These are phyloP conservation scores for Miltochrista miniata DNA, from an alignment of 2,888 invertebrate species.

Conservation along the genomic window DNA sequence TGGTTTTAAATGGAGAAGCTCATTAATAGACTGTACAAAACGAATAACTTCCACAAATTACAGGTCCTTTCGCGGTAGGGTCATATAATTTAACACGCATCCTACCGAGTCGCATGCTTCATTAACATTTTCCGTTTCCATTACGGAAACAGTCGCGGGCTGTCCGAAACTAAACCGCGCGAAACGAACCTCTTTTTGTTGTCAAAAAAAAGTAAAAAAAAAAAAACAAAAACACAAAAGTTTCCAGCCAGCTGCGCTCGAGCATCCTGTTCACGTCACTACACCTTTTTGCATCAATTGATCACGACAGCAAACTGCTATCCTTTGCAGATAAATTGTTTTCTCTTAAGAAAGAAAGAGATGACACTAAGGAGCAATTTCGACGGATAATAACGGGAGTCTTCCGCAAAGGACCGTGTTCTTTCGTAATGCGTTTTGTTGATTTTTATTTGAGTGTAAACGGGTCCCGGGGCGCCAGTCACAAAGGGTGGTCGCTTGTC, in stretches of 20 bases:
- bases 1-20: slow-evolving; percentile 34
- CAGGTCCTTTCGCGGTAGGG: slow-evolving; percentile 41
- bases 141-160: slow-evolving; percentile 69
- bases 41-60: slow-evolving; percentile 60
- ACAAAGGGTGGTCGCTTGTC: slow-evolving; percentile 55
- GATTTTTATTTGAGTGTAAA: slow-evolving; percentile 60
- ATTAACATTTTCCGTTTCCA: slow-evolving; percentile 78
- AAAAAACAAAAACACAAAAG: slow-evolving; percentile 64
- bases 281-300: slow-evolving; percentile 73
- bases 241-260: slow-evolving; percentile 78
- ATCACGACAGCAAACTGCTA: slow-evolving; percentile 55
- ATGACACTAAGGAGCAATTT: slow-evolving; percentile 50
- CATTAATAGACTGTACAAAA: slow-evolving; percentile 39
- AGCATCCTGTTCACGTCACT: slow-evolving; percentile 79
- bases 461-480: slow-evolving; percentile 45
- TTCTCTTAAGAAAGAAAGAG: slow-evolving; percentile 47
- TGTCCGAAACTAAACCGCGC: slow-evolving; percentile 70
- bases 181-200: slow-evolving; percentile 76
- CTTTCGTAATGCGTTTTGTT: slow-evolving; percentile 66
- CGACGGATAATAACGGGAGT: slow-evolving; percentile 69
- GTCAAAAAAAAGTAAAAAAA: slow-evolving; percentile 59
- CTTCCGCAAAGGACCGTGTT: slow-evolving; percentile 69
- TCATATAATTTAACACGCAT: slow-evolving; percentile 62
- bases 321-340: slow-evolving; percentile 51
- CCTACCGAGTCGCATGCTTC: slow-evolving; percentile 60